Conservation (phyloP, 2,797 vertebrate species). For the Coregonus sp. region DNA sequence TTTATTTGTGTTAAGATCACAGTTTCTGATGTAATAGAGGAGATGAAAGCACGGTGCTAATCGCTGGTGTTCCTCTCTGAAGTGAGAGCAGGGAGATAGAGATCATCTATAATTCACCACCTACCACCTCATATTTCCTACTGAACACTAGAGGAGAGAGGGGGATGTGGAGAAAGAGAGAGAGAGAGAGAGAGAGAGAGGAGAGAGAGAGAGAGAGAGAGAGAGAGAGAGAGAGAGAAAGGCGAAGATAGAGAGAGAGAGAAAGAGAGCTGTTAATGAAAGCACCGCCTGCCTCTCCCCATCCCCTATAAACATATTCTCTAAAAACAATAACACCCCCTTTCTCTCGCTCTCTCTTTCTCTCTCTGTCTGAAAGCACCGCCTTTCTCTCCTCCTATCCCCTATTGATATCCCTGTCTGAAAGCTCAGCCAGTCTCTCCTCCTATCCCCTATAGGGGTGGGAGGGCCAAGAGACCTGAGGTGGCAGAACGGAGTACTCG, state of each 20-base stretch:
- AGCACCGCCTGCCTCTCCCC: too few relatives aligned
- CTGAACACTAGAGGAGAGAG: not conserved
- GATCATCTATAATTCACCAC: not conserved
- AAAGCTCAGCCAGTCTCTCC: not conserved
- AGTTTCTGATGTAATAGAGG: not conserved
- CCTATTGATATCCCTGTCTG: not conserved
- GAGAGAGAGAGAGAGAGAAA: constrained; percentile 5
- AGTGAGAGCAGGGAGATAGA: not conserved
- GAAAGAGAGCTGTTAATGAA: constrained; percentile 2
- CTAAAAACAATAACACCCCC: not conserved
- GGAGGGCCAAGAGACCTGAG: too few relatives aligned
- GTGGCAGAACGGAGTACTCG: too few relatives aligned
- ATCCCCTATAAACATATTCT: not conserved
- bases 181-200: not conserved
- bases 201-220: constrained; percentile 5
- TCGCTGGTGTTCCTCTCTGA: not conserved
- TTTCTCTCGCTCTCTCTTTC: constrained; percentile 10
- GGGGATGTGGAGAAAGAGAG: not conserved
- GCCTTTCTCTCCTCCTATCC: constrained; percentile 10
- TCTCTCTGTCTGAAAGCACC: not conserved
- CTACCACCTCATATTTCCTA: not conserved
- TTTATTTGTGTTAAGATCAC: not conserved
- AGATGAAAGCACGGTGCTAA: not conserved
- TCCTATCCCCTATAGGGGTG: constrained; percentile 2
- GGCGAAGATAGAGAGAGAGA: too few relatives aligned